Evolutionary conservation across 2,113 vertebrate genomes (phyloP).

Genomic region (Gulo gulo): DNA sequence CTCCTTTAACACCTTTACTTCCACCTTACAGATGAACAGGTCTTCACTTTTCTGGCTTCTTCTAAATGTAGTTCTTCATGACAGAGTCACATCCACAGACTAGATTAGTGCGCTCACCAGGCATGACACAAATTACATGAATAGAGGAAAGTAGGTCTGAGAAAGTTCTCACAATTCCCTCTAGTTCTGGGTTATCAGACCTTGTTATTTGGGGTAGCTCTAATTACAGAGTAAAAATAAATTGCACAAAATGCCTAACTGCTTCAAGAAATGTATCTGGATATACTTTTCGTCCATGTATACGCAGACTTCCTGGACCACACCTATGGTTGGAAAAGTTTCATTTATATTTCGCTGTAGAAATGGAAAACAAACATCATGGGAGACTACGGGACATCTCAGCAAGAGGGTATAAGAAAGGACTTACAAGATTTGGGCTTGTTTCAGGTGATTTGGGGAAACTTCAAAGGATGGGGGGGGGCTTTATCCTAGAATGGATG

Average conservation of each 20-base stretch:
- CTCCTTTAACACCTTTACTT: background rate
- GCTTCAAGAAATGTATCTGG: background rate
- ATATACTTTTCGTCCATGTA: background rate
- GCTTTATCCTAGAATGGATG: background rate
- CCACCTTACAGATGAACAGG: background rate
- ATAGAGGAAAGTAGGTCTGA: background rate
- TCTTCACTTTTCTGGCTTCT: background rate
- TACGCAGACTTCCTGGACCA: background rate
- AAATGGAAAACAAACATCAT: background rate
- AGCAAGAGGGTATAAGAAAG: background rate
- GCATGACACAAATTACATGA: background rate
- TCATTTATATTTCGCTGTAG: background rate
- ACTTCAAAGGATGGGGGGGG: background rate
- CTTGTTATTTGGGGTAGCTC: background rate
- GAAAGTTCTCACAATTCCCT: background rate
- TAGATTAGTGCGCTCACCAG: background rate
- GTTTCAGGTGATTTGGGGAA: background rate
- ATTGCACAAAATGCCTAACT: background rate
- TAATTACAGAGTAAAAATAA: background rate
- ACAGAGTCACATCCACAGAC: background rate
- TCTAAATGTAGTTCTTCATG: background rate
- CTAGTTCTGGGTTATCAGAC: background rate
- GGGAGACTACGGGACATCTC: fast-evolving
- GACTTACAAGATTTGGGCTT: background rate
- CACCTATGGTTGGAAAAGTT: background rate